Evolutionary conservation across 2,113 vertebrate species (phyloP), one percentile per base, ranked within the genome.

Genomic region (Erythrolamprus reginae): DNA sequence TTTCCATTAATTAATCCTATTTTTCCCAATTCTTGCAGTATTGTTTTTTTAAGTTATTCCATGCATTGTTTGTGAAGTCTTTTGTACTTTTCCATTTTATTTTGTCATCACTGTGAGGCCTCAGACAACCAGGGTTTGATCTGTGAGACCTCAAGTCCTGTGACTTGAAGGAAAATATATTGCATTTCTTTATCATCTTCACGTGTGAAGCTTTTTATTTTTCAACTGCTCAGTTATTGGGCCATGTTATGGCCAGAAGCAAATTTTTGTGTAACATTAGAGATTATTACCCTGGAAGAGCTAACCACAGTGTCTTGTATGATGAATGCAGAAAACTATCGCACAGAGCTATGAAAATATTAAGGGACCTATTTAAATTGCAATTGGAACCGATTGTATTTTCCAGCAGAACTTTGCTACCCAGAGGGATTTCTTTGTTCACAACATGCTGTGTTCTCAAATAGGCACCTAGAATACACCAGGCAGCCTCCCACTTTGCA

Each of bases 261-360:
- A 90, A 47, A 90, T 88, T 23, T 26, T 91, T 86, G 89, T 82
- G 7, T 86, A 33, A 1, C n/a, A 94, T 92, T 42, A 2, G 23
- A 86, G 15, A 86, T 51, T 52, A 65, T 84, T 48, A 83, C 3
- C 17, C 87, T 19, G 24, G 47, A 56, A 82, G 89, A 91, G 51
- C 28, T 86, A 88, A 90, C 82, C 4, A 1, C 1, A 51, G 55
- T 23, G 4, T 1, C 45, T 91, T 89, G 23, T 77, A 2, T 6
- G 61, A 42, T 83, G 28, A 2, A n/a, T 70, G 90, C 77, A 70
- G 10, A 58, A n/a, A 82, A 51, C 4, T 0, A 42, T 33, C 7
- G 3, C 19, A 0, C 24, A 15, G 52, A 84, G 28, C 3, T 19
- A 2, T 23, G 13, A 88, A 42, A 19, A 23, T 90, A 6, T 53